Base-by-base conservation (phyloP, 2,888 invertebrate species). In the Craniophora ligustri region DNA sequence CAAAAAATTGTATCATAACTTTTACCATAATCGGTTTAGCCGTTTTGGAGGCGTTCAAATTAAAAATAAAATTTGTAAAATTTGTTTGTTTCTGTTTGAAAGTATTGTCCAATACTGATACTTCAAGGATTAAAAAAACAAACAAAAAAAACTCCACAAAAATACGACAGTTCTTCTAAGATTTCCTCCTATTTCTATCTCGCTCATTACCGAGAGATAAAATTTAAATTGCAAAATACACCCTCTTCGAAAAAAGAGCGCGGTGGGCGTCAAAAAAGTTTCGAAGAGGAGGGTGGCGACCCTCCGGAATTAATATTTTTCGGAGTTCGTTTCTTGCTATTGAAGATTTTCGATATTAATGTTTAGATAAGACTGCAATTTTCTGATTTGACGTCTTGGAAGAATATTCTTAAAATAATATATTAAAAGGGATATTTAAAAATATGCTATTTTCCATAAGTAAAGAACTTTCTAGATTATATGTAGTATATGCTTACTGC, bases 181-280 rank as follows among this genome's bases (percentile, higher is more conserved):
- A 67, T 65, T 72, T 73, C 58, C 69, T 56, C 38, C 15, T 36
- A 49, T 60, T 74, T 60, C 71, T 77, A 79, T 82, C 81, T 80
- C 80, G 79, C 84, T 90, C 89, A 89, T 91, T 89, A 87, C 79
- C 78, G 58, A 72, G 78, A 90, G 91, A 90, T 90, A 89, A 90
- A 91, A 91, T 92, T 91, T 91, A 90, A 91, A 91, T 91, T 91
- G 89, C 90, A 87, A 90, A 90, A 77, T 75, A 69, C 62, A 81
- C 80, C 86, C 89, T 87, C 84, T 82, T 72, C 31, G 81, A 90
- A 91, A 92, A 91, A 91, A 88, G 85, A 84, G 82, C 75, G n/a
- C 85, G 86, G 88, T 85, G 89, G 90, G 89, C 79, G 89, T 85
- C 78, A 88, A 91, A 91, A 91, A 91, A 87, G 86, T 87, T 83